Base-by-base conservation (phyloP, 1,140 invertebrate genomes). In the Hormaphis cornu region DNA sequence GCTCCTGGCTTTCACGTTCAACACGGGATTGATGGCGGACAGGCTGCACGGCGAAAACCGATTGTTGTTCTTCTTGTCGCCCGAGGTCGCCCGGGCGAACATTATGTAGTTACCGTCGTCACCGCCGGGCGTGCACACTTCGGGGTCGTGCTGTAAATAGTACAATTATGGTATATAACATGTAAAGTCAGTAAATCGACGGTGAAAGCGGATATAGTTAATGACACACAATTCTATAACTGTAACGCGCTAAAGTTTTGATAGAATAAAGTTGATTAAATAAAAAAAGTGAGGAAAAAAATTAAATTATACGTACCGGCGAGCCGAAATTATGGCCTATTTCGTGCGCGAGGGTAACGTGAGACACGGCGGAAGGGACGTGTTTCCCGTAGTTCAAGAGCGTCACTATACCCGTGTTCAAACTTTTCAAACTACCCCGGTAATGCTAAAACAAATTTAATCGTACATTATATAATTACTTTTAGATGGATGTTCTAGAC, bases 251-350 rank as follows among this genome's bases (percentile, higher is more conserved):
- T 48, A 69, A 35, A 40, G 12, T 46, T 20, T 42, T 8, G 26
- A 24, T 14, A 54, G n/a, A 22, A 24, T 58, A 16, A 44, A 30
- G 44, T 42, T 52, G 18, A 14, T 18, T 18, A 12, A 53, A 8
- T 18, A 53, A 18, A 30, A 35, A 35, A 33, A 9, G 30, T 30
- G 3, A 12, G 30, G 18, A 18, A 30, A 33, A 20, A 14, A 54
- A 35, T 24, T 42, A 28, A 20, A 18, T 22, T 12, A 33, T 71
- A 81, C 83, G 84, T 81, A 94, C 91, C 74, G 93, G 93, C 22
- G 95, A 97, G 70, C 97, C 97, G 78, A 99, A 99, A 81, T 98
- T 99, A 79, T 99, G 97, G 40, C 97, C 96, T 75, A 99, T 97
- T 83, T 99, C 97, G 79, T 99, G 97, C 18, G 97, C 97, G 70